Evolutionary conservation across 2,888 invertebrate species (phyloP), one percentile per base, ranked within the genome.

Genomic region (Eupeodes luniger): DNA sequence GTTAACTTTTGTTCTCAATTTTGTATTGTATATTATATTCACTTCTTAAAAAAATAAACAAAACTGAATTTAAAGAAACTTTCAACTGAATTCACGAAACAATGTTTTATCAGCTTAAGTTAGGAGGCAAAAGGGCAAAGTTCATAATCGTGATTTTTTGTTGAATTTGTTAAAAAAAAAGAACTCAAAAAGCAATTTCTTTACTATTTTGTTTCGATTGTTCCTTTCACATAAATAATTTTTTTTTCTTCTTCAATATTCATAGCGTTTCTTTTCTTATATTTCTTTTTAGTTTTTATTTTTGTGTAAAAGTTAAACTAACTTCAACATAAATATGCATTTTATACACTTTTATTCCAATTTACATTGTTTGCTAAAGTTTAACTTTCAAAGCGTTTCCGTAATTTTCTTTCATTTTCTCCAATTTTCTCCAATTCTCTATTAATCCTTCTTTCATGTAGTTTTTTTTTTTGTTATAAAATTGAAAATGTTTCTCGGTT

Each of bases 351-450:
- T 51, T 72, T 51, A 44, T 34, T 55, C 16, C 47, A 67, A 74
- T 78, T 81, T 78, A 67, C 70, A 72, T 77, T 81, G 77, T 77
- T 81, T 76, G 51, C 64, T 9, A 75, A 51, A 51, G 62, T 19
- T 81, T 80, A 81, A 85, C 85, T 85, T 75, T 55, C 81, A 81
- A 81, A 81, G 77, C 72, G 66, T 55, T 70, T 74, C 44, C 34
- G 57, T 61, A 72, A 66, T 51, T 55, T 78, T 75, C 49, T 78
- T 62, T 57, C 51, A 72, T 81, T 81, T 80, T 76, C 57, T 51
- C 69, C 74, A 75, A 82, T 83, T 79, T 79, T 53, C 36, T 19
- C 47, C 53, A 72, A 76, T 76, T 76, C 83, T 14, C 66, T 80
- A 72, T 80, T 80, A 83, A 83, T 87, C 64, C 86, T 61, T 59